phyloP scores from a whole-genome alignment of 2,888 invertebrate species.

The Drosophila borealis region DNA sequence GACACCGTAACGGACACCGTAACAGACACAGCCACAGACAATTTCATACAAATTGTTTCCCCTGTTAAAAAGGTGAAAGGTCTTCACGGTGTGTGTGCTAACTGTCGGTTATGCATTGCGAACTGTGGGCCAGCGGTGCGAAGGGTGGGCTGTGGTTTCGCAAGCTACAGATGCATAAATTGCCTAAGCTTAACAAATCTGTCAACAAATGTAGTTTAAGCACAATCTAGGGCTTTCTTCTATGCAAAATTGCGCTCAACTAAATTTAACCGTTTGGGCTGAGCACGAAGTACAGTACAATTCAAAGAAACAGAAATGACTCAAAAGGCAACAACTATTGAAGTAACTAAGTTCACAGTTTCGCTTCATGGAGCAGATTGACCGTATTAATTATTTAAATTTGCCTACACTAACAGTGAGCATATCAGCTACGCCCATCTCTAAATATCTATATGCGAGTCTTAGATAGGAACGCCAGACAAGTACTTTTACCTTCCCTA shows the following conservation, averaged over 20 bases:
- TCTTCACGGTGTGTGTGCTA: neutral
- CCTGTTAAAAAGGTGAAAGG: slow-evolving; percentile 27
- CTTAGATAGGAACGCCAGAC: too few species aligned
- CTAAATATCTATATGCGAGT: too few species aligned
- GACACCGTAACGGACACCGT: neutral
- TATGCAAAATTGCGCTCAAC: too few species aligned
- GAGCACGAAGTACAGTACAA: too few species aligned
- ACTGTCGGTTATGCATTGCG: neutral
- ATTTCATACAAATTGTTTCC: slow-evolving; percentile 53
- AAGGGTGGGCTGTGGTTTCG: neutral
- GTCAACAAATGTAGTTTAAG: neutral
- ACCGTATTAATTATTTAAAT: slow-evolving; percentile 53
- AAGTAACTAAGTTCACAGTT: slow-evolving; percentile 24
- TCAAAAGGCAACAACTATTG: slow-evolving; percentile 14
- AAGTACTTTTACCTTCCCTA: too few species aligned
- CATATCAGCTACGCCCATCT: neutral
- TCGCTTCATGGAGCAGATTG: slow-evolving; percentile 47
- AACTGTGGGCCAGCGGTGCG: neutral
- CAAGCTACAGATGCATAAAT: too few species aligned
- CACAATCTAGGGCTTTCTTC: neutral
- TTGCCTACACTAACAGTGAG: neutral
- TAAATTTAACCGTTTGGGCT: too few species aligned
- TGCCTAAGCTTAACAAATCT: too few species aligned
- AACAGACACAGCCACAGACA: slow-evolving; percentile 31
- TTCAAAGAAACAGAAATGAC: too few species aligned